A percentile compares a stretch with the other conserved stretches of the same genome.
Evolutionary conservation across 2,888 invertebrate species (phyloP).

Genomic region (Phaedon cochleariae): DNA sequence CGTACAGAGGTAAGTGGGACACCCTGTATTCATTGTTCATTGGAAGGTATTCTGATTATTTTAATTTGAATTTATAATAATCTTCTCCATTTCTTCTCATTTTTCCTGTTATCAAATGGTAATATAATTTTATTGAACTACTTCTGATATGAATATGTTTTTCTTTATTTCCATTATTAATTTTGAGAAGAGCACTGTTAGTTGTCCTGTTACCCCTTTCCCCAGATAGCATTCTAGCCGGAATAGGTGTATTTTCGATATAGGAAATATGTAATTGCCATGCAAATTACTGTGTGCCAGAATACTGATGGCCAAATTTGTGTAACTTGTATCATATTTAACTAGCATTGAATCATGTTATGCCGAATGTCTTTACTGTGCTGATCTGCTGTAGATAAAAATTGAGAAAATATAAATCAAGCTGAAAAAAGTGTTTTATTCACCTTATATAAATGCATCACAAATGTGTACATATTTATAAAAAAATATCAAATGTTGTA

Average conservation of each 20-base stretch:
- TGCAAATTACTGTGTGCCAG: constrained; percentile 59
- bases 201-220: constrained; percentile 15
- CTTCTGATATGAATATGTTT: no score
- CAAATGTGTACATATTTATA: background rate
- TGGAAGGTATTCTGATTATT: no score
- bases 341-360: constrained; percentile 45
- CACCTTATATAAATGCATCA: background rate
- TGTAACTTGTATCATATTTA: constrained; percentile 42
- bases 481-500: background rate
- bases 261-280: constrained; percentile 60
- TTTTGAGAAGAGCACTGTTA: constrained; percentile 11
- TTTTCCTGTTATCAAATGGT: no score
- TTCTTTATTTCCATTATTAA: background rate
- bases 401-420: constrained; percentile 27
- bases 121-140: no score
- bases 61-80: no score
- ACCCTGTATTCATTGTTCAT: no score
- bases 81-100: no score
- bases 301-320: constrained; percentile 52
- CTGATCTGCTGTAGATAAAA: constrained; percentile 49
- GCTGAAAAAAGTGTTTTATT: constrained; percentile 1
- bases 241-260: constrained; percentile 52
- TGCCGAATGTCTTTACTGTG: constrained; percentile 38
- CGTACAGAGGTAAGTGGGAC: no score
- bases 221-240: constrained; percentile 29